Evolutionary conservation across 1,140 invertebrate species (phyloP).

Genomic region (Ericerus pela): DNA sequence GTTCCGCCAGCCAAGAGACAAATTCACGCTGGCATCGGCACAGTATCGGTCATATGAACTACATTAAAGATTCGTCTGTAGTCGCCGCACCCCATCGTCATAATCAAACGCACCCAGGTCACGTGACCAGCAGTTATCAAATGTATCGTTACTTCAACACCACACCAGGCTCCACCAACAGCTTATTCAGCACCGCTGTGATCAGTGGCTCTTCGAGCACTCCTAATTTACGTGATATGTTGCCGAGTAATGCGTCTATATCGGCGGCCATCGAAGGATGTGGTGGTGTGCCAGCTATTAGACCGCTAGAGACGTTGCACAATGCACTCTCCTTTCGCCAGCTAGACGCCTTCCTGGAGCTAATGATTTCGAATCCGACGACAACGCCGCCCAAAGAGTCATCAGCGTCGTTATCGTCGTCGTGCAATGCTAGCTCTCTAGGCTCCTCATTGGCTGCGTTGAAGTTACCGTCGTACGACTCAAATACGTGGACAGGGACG

Average conservation of each 20-base stretch:
- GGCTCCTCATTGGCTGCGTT: neutral
- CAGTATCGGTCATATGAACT: conserved; percentile 5
- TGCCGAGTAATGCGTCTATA: conserved; percentile 48
- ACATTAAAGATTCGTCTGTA: neutral
- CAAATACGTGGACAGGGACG: neutral
- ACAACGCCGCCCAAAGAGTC: conserved; percentile 5
- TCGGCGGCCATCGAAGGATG: conserved; percentile 69
- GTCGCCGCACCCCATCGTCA: neutral
- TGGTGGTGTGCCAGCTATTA: conserved; percentile 79
- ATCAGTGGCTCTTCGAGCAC: conserved; percentile 83
- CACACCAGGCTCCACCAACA: conserved; percentile 38
- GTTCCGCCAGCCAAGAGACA: conserved; percentile 5
- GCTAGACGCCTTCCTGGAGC: conserved; percentile 71
- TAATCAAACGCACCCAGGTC: neutral
- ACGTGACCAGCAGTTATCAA: neutral
- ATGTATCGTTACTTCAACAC: neutral
- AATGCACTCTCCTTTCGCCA: conserved; percentile 84
- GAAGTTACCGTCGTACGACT: neutral
- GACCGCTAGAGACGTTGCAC: conserved; percentile 87
- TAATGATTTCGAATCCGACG: conserved; percentile 39
- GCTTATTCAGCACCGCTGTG: conserved; percentile 82
- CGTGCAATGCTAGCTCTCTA: neutral
- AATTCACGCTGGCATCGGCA: conserved; percentile 9
- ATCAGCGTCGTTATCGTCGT: neutral
- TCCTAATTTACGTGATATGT: conserved; percentile 74